Evolutionary conservation across 2,797 vertebrate species (phyloP).

Genomic region (Sternarchorhynchus goeldii): DNA sequence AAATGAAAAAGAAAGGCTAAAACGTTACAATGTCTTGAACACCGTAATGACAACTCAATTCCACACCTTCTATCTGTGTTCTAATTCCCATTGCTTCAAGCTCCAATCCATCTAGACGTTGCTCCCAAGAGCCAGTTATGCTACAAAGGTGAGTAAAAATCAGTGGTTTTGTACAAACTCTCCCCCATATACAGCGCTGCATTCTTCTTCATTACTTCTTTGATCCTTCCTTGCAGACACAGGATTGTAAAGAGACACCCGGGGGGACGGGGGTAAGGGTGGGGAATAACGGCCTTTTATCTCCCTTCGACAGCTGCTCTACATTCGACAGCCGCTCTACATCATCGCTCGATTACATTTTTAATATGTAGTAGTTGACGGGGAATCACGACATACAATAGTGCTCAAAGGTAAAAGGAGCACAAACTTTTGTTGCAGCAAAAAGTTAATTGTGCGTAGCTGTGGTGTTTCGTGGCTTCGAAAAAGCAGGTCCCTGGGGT

Average conservation of each 20-base stretch:
- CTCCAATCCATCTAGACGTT: background rate
- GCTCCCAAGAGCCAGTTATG: background rate
- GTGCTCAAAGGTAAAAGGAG: background rate
- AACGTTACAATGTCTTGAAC: background rate
- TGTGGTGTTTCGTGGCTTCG: background rate
- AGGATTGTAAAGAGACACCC: background rate
- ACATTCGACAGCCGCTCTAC: background rate
- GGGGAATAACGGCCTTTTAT: conserved; percentile 4
- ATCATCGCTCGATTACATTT: background rate
- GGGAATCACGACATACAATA: background rate
- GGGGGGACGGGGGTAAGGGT: no score
- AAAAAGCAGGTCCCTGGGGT: conserved; percentile 5
- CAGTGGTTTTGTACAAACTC: conserved; percentile 10
- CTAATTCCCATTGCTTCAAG: no score
- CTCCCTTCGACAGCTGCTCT: background rate
- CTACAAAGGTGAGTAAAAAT: conserved; percentile 1
- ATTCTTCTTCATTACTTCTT: background rate
- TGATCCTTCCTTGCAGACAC: background rate
- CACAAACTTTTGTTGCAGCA: background rate
- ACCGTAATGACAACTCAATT: conserved; percentile 1
- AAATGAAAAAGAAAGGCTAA: no score
- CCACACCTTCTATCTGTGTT: background rate
- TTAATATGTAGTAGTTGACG: background rate
- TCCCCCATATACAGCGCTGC: background rate
- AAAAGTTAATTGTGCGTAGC: conserved; percentile 18